Conservation (phyloP, 2,888 invertebrate species). For the Bellardia pandia region DNA sequence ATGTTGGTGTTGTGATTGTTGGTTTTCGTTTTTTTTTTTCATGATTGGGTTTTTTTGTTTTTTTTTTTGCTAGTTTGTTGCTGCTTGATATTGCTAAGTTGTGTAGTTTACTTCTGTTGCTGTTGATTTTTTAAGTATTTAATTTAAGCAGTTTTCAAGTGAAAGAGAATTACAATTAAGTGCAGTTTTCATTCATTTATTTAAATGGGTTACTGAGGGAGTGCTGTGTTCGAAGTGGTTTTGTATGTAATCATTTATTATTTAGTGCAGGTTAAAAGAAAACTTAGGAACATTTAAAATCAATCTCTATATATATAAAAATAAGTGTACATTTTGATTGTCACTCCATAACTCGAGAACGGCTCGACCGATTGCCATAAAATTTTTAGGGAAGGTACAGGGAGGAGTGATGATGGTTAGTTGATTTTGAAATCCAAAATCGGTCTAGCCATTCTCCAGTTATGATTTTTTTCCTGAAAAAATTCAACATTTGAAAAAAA, state of each 20-base stretch:
- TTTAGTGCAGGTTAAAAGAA: background rate
- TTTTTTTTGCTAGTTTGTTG: background rate
- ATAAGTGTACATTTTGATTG: no score
- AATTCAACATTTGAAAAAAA: no score
- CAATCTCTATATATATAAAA: no score
- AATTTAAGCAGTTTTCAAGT: conserved; percentile 16
- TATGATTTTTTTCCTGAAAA: no score
- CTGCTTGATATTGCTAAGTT: conserved; percentile 1
- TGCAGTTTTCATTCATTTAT: background rate
- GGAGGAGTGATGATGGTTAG: no score
- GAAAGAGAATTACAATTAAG: conserved; percentile 1
- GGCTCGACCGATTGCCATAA: no score
- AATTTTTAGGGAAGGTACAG: no score
- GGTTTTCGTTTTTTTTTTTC: background rate
- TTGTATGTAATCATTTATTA: background rate
- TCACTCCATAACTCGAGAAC: no score
- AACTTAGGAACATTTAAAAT: background rate
- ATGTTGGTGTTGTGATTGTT: background rate
- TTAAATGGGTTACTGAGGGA: background rate
- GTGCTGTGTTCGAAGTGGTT: background rate
- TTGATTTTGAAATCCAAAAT: no score
- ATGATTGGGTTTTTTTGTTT: background rate
- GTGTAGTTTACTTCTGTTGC: background rate
- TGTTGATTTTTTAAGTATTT: conserved; percentile 18
- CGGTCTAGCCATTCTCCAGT: no score